Base-by-base conservation (phyloP, 2,797 vertebrate species). In the Passerculus sandwichensis region DNA sequence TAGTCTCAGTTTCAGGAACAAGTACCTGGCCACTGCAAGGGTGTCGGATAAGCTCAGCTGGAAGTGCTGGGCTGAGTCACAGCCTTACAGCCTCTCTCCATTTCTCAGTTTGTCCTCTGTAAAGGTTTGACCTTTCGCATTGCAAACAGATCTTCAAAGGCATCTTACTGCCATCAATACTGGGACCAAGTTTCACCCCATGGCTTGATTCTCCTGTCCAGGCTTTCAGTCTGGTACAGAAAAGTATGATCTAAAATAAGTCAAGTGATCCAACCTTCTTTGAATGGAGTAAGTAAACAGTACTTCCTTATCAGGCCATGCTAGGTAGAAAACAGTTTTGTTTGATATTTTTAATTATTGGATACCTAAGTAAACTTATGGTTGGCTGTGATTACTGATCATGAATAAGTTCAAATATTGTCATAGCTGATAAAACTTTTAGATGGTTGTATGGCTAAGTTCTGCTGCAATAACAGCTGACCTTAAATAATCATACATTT, bases 391-490 rank as follows among this genome's bases (percentile, higher is more conserved):
- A 93, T 60, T 71, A 60, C 42, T 48, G 30, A 53, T 88, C 26
- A 25, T 45, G 36, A 89, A 5, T 50, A 76, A 64, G 10, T 88
- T 91, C 72, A 90, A 81, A 96, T 84, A 83, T 78, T 89, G 44
- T 57, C 57, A 29, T 22, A 80, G 40, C 48, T 40, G 60, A 67
- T 86, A 90, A 86, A 61, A 60, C 10, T 56, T 83, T 44, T 16
- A 36, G 56, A 57, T 30, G 38, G 54, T 48, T 81, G 27, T 47
- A 61, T 4, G 8, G 30, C 44, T 56, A 21, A 47, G 5, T 50
- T 67, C 57, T 74, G 72, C 51, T 76, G 84, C 50, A 88, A 27
- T 81, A 89, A 38, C 34, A 67, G 48, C 48, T 5, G 1, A 71
- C 66, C 26, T 90, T 81, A 77, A 85, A 71, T 79, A 90, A 44